These are phyloP conservation scores for Nematostella vectensis DNA, from an alignment of 92 coral and sea anemone species.

Conservation along the genomic window DNA sequence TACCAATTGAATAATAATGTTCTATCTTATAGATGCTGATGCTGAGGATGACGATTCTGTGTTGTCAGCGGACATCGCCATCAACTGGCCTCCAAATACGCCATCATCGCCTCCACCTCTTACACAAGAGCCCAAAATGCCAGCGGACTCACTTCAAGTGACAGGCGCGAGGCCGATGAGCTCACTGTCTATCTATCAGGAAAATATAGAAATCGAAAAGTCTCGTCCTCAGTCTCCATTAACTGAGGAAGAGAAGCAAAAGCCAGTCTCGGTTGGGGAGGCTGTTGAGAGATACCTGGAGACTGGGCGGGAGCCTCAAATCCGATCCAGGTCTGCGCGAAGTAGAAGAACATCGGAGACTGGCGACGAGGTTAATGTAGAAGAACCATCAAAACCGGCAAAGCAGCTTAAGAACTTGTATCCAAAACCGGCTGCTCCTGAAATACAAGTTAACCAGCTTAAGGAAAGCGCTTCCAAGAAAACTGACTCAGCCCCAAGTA, in stretches of 20 bases:
- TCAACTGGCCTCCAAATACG: constrained; percentile 22
- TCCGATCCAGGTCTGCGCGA: constrained; percentile 44
- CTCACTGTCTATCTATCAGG: constrained; percentile 39
- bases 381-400: not conserved
- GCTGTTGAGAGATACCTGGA: constrained; percentile 54
- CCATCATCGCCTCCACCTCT: constrained; percentile 1
- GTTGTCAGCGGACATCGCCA: constrained; percentile 3
- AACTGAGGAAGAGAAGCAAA: constrained; percentile 24
- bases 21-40: not conserved
- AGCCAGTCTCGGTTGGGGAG: constrained; percentile 50
- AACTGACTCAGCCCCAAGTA: not conserved
- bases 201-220: constrained; percentile 52
- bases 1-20: too few relatives aligned
- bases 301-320: constrained; percentile 64
- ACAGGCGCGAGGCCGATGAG: not conserved
- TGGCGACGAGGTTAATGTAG: constrained; percentile 16
- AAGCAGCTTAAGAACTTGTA: constrained; percentile 2
- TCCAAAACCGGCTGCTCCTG: constrained; percentile 2
- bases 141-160: not conserved
- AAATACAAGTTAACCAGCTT: not conserved
- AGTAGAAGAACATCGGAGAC: constrained; percentile 37
- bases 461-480: not conserved
- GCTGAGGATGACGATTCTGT: constrained; percentile 11
- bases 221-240: constrained; percentile 70
- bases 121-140: not conserved